These are phyloP conservation scores for Cichladusa arquata DNA, from an alignment of 2,113 vertebrate genomes.

Conservation along the genomic window DNA sequence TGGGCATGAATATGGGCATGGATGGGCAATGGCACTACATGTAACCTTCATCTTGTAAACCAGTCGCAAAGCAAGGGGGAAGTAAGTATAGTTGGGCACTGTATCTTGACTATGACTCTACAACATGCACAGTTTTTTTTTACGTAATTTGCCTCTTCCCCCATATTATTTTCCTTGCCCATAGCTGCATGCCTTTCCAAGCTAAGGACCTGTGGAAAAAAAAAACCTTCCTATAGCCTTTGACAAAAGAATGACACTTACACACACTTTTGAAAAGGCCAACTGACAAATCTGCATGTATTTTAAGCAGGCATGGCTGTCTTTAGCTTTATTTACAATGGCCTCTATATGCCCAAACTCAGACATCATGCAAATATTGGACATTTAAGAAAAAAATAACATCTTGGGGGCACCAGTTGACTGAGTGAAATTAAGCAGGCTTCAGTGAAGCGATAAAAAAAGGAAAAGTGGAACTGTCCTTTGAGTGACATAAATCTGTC, in stretches of 20 bases:
- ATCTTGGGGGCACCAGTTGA: slow-evolving; percentile 95
- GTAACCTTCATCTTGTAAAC: slow-evolving; percentile 97
- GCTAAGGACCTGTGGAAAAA: slow-evolving; percentile 75
- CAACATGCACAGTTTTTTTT: slow-evolving; percentile 34
- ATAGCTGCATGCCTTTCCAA: slow-evolving; percentile 82
- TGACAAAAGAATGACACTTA: slow-evolving; percentile 69
- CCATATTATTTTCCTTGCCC: slow-evolving; percentile 77
- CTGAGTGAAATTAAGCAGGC: slow-evolving; percentile 99
- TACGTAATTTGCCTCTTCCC: slow-evolving; percentile 68
- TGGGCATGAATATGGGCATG: slow-evolving; percentile 99
- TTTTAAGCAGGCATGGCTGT: slow-evolving; percentile 75
- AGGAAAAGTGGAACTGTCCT: slow-evolving; percentile 99
- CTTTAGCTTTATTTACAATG: slow-evolving; percentile 86
- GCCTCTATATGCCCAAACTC: slow-evolving; percentile 79
- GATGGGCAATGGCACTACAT: slow-evolving; percentile 99
- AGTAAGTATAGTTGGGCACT: slow-evolving; percentile 89
- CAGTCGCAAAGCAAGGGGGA: slow-evolving; percentile 96
- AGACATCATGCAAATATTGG: slow-evolving; percentile 92
- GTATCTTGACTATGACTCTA: slow-evolving; percentile 70
- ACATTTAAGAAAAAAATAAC: slow-evolving; percentile 95
- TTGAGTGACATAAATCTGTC: slow-evolving; percentile 99
- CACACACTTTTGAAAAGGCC: slow-evolving; percentile 75
- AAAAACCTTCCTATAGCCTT: slow-evolving; percentile 26
- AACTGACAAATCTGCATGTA: slow-evolving; percentile 72
- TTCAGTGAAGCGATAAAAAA: slow-evolving; percentile 99